Base-by-base conservation (phyloP, 1,140 invertebrate species). In the Doryteuthis pealeii region DNA sequence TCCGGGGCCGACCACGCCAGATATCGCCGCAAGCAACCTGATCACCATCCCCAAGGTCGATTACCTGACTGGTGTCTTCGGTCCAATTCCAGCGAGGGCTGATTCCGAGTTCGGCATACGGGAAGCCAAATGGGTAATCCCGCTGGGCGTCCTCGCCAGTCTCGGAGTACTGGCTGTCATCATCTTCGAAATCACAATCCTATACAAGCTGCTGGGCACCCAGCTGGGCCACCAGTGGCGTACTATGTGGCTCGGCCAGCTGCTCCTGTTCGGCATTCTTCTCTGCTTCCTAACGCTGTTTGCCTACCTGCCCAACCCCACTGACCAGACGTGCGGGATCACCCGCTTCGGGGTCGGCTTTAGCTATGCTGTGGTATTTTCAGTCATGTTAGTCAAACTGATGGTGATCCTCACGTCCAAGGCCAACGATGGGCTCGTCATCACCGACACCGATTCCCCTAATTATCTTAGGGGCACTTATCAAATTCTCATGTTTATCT, bases 391-490 rank as follows among this genome's bases (percentile, higher is more conserved):
- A 72, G 96, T 98, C 75, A 98, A 98, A 88, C 94, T 95, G 83
- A 94, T 97, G 67, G 96, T 97, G 84, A 90, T 97, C 58, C 91
- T 97, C 76, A 96, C 94, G 79, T 91, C 97, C 49, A 85, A 84
- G 77, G 79, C 77, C 1, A 78, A 78, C 0, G 80, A 80, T 28
- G 77, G 76, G 14, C 81, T 78, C 31, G 72, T 84, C 18, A 77
- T 81, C 6, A 81, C 80, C 14, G 84, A 86, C 66, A 73, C 79
- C 1, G 95, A 96, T 84, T 92, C 93, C 35, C 95, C 95, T 15
- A 94, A 96, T 32, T 97, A 97, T 85, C 89, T 97, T n/a, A 95
- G 95, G 40, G 95, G 95, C 2, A 93, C 94, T 4, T 97, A 97
- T 88, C 95, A 91, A 88, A 94, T 93, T 70, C 91, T 97, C 18